Evolutionary conservation across 2,797 vertebrate genomes (phyloP), one percentile per base, ranked within the genome.

Genomic region (Schizothorax lantsangensis): DNA sequence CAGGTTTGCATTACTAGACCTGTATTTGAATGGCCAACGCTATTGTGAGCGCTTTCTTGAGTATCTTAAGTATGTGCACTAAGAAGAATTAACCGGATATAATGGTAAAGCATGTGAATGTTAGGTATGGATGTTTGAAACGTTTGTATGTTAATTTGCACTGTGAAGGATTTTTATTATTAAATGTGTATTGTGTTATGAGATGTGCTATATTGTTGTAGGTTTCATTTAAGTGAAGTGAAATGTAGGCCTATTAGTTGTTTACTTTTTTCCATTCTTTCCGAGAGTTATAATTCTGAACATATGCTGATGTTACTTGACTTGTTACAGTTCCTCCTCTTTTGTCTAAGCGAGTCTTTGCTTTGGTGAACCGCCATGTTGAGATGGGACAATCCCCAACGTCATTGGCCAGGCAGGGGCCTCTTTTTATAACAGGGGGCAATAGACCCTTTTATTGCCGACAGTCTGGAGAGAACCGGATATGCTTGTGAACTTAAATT

Each of bases 391-490:
- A 88, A 89, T 94, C 93, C 93, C 95, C 88, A 92, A 91, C 89
- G 85, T 91, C 90, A 90, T 89, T 91, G 88, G 89, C 80, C 85
- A 68, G 26, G 40, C 85, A 79, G 26, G 59, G 43, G 91, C 74
- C 59, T 74, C 66, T 59, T 68, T 40, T 84, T 87, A 68, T 81
- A 80, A 86, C 38, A 45, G 21, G 89, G 91, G 92, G 91, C 92
- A 93, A 95, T 94, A 92, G 91, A 92, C 85, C 57, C 84, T 75
- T 88, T 87, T 72, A 94, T 94, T 94, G 93, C 93, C 91, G 91
- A 77, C 79, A 85, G 57, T 40, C 88, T 89, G 73, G 90, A 90
- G 90, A 87, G 84, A 88, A 85, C 91, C 86, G 87, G 90, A 91
- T 89, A 89, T 90, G 89, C 82, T 88, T 85, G 84, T 73, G 89